phyloP scores from a whole-genome alignment of 2,113 vertebrate species.

The Dasyprocta punctata region DNA sequence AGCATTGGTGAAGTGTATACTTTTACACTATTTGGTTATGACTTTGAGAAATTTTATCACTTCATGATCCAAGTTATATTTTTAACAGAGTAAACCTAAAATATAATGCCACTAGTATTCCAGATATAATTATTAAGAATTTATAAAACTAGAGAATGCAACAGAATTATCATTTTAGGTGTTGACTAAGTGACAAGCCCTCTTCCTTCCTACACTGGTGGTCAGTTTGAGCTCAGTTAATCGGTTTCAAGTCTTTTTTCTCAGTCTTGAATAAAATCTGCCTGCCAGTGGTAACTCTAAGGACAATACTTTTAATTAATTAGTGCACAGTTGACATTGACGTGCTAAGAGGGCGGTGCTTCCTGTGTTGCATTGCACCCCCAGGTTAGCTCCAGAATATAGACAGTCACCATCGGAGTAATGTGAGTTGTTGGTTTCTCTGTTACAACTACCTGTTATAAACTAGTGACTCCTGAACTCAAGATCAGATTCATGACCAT shows the following conservation, averaged over 20 bases:
- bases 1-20: not conserved
- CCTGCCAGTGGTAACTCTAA: not conserved
- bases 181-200: not conserved
- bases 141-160: not conserved
- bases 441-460: not conserved
- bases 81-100: not conserved
- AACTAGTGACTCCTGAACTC: not conserved
- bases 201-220: not conserved
- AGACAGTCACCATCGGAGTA: not conserved
- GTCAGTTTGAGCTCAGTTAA: not conserved
- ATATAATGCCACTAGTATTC: not conserved
- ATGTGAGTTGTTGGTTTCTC: not conserved
- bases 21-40: not conserved
- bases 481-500: not conserved
- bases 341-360: not conserved
- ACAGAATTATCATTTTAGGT: not conserved
- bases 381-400: not conserved
- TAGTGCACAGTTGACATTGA: not conserved
- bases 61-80: not conserved
- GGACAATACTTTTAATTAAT: not conserved
- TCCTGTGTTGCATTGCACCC: not conserved
- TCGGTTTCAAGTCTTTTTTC: not conserved
- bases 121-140: conserved; percentile 3
- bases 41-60: conserved; percentile 19
- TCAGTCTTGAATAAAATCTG: not conserved